These are phyloP conservation scores for Nephrocerus scutellatus DNA, from an alignment of 2,888 invertebrate species.

Conservation along the genomic window DNA sequence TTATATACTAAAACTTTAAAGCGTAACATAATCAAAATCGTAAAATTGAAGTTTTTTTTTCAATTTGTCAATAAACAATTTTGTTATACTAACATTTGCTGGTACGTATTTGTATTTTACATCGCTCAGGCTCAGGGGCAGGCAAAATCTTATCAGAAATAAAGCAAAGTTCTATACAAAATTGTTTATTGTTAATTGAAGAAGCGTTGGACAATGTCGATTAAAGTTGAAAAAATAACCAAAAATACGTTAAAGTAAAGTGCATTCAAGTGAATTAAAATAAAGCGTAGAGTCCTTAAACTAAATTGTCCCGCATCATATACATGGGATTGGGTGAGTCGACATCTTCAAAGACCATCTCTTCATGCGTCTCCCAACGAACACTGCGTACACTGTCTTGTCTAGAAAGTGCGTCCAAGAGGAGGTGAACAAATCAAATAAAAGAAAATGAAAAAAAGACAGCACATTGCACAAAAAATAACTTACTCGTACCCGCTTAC, in stretches of 20 bases:
- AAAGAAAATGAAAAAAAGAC: conserved; percentile 13
- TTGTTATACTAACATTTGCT: too few relatives aligned
- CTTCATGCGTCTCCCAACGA: conserved; percentile 40
- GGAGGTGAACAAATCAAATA: conserved; percentile 24
- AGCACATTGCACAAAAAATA: conserved; percentile 12
- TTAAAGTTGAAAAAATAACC: background rate
- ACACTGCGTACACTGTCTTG: conserved; percentile 38
- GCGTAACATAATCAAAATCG: too few relatives aligned
- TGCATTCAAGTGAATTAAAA: conserved; percentile 2
- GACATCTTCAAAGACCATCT: conserved; percentile 43
- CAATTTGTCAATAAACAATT: too few relatives aligned
- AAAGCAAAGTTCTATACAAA: too few relatives aligned
- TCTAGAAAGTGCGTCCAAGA: conserved; percentile 32
- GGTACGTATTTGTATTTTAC: too few relatives aligned
- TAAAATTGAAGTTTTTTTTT: too few relatives aligned
- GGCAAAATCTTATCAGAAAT: too few relatives aligned
- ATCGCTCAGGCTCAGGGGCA: too few relatives aligned
- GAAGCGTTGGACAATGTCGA: background rate
- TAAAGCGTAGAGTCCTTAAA: conserved; percentile 9
- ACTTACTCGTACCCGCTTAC: conserved; percentile 41
- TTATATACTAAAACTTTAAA: too few relatives aligned
- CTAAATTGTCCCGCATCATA: conserved; percentile 21
- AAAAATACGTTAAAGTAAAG: too few relatives aligned
- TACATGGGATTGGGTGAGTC: conserved; percentile 38
- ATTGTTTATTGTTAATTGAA: background rate